A percentile compares a stretch with the other conserved stretches of the same genome.
These are phyloP conservation scores for Ptyas mucosa DNA, from an alignment of 2,113 vertebrate genomes.

Conservation along the genomic window DNA sequence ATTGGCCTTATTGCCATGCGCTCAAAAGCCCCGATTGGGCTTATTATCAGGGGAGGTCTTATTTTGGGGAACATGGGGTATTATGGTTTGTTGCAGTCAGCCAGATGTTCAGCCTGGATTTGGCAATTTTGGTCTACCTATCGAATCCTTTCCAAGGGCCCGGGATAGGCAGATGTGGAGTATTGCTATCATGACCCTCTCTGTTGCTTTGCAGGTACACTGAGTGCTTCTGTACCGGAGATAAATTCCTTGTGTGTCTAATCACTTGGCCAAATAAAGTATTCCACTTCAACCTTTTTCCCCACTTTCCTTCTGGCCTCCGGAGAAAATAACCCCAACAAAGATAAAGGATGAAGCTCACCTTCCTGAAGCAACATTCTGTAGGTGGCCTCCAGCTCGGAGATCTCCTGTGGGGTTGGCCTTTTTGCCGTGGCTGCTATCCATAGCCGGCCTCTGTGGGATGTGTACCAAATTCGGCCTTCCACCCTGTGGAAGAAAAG, in stretches of 20 bases:
- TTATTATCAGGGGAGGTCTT: too few species aligned
- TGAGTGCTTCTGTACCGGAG: not conserved
- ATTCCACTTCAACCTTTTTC: not conserved
- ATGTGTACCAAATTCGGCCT: conserved; percentile 92
- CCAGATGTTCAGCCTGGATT: not conserved
- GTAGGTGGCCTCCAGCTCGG: conserved; percentile 84
- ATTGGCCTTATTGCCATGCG: too few species aligned
- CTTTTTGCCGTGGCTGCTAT: conserved; percentile 91
- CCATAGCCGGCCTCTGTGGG: conserved; percentile 92
- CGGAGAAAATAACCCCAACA: not conserved
- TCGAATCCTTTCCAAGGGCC: too few species aligned
- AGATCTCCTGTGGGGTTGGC: conserved; percentile 85
- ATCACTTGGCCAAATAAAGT: not conserved
- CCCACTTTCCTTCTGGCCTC: not conserved
- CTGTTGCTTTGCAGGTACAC: too few species aligned
- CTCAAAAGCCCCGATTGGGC: too few species aligned
- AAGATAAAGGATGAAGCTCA: conserved; percentile 48
- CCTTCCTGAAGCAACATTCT: conserved; percentile 77
- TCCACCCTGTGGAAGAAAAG: conserved; percentile 78
- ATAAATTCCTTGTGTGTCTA: not conserved
- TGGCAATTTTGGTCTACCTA: not conserved
- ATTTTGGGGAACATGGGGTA: too few species aligned
- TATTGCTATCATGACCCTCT: not conserved
- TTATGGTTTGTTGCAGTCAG: not conserved
- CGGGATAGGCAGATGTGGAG: not conserved